Conservation (phyloP, 2,888 invertebrate species). For the Torymus tubicola region DNA sequence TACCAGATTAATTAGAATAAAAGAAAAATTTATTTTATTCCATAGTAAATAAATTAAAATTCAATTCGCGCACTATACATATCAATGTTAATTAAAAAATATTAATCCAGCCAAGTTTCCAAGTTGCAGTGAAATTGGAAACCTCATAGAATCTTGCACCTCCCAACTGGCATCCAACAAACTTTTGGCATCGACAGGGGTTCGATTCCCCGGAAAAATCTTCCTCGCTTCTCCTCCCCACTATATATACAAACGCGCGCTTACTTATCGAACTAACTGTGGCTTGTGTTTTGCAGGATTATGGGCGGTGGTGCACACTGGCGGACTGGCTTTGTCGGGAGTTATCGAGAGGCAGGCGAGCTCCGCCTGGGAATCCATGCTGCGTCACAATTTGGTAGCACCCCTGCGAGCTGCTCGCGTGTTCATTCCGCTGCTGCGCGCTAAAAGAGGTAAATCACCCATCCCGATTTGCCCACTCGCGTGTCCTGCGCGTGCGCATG, state of each 20-base stretch:
- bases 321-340: conserved; percentile 86
- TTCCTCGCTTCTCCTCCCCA: not conserved
- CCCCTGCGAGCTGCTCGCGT: conserved; percentile 85
- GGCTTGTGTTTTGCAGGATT: conserved; percentile 78
- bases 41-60: no score
- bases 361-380: conserved; percentile 83
- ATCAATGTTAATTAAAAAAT: no score
- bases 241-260: not conserved
- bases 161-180: no score
- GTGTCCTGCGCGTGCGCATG: not conserved
- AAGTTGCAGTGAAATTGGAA: no score
- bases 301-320: conserved; percentile 91
- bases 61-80: no score
- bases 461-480: not conserved
- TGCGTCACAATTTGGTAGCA: conserved; percentile 85
- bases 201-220: no score
- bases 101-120: no score
- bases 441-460: conserved; percentile 72
- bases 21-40: no score
- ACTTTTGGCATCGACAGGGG: no score
- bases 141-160: no score
- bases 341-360: conserved; percentile 83
- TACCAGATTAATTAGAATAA: no score
- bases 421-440: conserved; percentile 84
- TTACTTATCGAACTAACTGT: conserved; percentile 25